Evolutionary conservation across 2,888 invertebrate species (phyloP).

Genomic region (Exephanes ischioxanthus): DNA sequence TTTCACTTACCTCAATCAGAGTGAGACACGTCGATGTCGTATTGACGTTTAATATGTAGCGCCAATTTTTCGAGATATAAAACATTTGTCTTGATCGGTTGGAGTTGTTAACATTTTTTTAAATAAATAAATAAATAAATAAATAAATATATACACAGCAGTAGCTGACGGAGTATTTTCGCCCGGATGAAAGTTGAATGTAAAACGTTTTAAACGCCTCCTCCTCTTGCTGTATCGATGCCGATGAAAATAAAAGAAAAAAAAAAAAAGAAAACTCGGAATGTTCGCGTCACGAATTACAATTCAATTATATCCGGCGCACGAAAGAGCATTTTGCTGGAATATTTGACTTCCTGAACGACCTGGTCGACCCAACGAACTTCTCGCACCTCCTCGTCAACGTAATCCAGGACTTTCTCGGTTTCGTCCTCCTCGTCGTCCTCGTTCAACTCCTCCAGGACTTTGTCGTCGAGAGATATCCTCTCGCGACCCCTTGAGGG

Average conservation of each 20-base stretch:
- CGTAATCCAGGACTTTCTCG: slow-evolving; percentile 49
- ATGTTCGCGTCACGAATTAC: slow-evolving; percentile 68
- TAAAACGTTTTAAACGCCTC: neutral
- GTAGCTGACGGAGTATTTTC: slow-evolving; percentile 1
- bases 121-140: too few species aligned
- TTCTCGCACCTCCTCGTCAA: slow-evolving; percentile 36
- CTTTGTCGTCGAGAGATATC: slow-evolving; percentile 73
- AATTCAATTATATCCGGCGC: slow-evolving; percentile 80
- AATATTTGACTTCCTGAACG: slow-evolving; percentile 77
- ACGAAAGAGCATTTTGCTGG: slow-evolving; percentile 79
- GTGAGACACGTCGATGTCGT: neutral
- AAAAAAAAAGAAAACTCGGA: neutral
- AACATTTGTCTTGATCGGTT: neutral
- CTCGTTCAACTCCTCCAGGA: slow-evolving; percentile 77
- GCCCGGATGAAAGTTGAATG: neutral
- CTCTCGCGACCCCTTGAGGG: slow-evolving; percentile 69
- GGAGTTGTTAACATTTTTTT: neutral
- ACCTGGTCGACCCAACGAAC: slow-evolving; percentile 71
- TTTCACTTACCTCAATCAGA: slow-evolving; percentile 36
- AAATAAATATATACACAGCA: too few species aligned
- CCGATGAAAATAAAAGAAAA: neutral
- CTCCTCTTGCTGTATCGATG: neutral
- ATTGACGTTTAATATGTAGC: too few species aligned
- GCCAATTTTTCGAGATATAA: neutral
- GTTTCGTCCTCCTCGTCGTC: slow-evolving; percentile 74